Evolutionary conservation across 2,113 vertebrate genomes (phyloP).

Genomic region (Pelusios castaneus): DNA sequence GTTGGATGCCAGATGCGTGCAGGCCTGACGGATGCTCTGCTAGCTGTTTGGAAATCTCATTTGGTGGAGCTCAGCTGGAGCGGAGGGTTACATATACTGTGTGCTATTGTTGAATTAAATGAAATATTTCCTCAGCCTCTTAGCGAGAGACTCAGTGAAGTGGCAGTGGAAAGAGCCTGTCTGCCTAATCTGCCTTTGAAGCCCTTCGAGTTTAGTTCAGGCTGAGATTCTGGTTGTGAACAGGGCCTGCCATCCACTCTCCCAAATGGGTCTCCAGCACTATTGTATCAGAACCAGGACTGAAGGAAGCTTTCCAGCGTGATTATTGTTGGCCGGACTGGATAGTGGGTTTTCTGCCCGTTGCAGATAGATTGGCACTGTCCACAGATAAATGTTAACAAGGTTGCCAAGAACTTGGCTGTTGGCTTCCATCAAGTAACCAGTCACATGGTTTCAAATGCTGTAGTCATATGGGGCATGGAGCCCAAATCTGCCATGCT

Average conservation of each 20-base stretch:
- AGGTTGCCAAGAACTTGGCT: neutral
- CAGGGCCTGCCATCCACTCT: neutral
- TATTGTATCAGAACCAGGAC: neutral
- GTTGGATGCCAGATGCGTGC: neutral
- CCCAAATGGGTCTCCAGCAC: neutral
- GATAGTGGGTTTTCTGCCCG: neutral
- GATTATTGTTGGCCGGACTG: neutral
- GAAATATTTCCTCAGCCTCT: neutral
- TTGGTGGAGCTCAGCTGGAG: conserved; percentile 3
- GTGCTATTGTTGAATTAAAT: neutral
- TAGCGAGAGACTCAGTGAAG: neutral
- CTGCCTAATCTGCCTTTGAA: neutral
- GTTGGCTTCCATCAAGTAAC: neutral
- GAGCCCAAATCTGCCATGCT: neutral
- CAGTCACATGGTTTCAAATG: neutral
- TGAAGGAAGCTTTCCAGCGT: neutral
- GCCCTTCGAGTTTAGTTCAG: neutral
- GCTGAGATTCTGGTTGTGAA: neutral
- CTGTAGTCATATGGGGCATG: neutral
- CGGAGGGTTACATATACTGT: neutral
- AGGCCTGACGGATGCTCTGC: neutral
- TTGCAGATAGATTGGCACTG: neutral
- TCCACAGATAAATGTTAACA: neutral
- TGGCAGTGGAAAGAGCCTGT: neutral
- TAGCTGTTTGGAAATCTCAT: neutral